Percentiles rank a stretch among this genome's conserved stretches.
These are phyloP conservation scores for Poecilobothrus nobilitatus DNA, from an alignment of 2,888 invertebrate species.

Conservation along the genomic window DNA sequence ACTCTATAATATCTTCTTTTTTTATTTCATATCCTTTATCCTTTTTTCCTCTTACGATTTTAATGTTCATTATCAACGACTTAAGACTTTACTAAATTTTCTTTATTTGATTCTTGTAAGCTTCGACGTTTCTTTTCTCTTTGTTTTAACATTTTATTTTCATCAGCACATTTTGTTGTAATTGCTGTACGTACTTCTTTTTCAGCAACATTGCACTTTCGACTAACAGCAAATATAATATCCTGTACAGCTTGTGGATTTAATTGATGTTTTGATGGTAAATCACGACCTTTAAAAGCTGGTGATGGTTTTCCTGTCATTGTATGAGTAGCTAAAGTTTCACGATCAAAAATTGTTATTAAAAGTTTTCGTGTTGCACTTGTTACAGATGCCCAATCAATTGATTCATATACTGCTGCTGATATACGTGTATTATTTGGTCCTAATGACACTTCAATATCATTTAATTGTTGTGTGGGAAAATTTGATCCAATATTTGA, in stretches of 20 bases:
- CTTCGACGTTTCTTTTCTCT: conserved; percentile 29
- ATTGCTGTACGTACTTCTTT: conserved; percentile 53
- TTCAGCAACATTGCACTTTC: conserved; percentile 48
- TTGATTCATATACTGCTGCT: conserved; percentile 42
- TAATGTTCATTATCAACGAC: too few relatives aligned
- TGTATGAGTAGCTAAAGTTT: conserved; percentile 53
- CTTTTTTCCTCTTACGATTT: too few relatives aligned
- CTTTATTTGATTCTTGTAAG: conserved; percentile 5
- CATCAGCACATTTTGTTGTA: conserved; percentile 56
- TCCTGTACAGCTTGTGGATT: conserved; percentile 49
- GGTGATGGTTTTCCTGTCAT: conserved; percentile 55
- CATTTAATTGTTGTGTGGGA: neutral
- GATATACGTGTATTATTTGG: conserved; percentile 42
- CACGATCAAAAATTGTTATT: conserved; percentile 49
- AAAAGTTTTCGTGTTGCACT: conserved; percentile 51
- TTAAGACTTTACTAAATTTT: neutral
- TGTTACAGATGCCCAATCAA: conserved; percentile 49
- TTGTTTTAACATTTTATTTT: conserved; percentile 51
- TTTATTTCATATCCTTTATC: too few relatives aligned
- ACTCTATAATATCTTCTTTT: too few relatives aligned
- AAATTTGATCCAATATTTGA: neutral
- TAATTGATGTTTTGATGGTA: conserved; percentile 41
- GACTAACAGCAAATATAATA: conserved; percentile 50
- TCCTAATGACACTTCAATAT: conserved; percentile 36
- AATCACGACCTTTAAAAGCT: conserved; percentile 38